Base-by-base conservation (phyloP, 2,113 vertebrate species). In the Pterocles gutturalis region DNA sequence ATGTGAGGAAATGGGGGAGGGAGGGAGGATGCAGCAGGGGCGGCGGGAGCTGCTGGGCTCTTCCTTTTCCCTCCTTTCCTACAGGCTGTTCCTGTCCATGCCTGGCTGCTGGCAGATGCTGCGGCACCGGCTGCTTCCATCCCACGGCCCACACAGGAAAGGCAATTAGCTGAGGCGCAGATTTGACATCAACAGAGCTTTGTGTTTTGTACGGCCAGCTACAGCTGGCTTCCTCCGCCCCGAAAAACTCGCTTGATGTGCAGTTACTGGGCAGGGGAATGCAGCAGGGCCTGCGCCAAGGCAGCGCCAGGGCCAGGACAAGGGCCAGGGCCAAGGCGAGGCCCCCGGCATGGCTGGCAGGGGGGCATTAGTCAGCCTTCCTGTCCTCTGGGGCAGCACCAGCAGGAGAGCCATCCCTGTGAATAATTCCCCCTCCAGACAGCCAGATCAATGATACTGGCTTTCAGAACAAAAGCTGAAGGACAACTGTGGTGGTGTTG, bases 361-460 rank as follows among this genome's bases (percentile, higher is more conserved):
- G 73, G 31, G 46, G 55, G 19, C 21, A 5, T 10, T 10, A 3
- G 11, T 51, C 67, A 64, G 53, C 84, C 49, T 51, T 87, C 61
- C 76, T 7, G 7, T 36, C 31, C 38, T 54, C 19, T n/a, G 11
- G 51, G 46, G 57, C 83, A 58, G 46, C 70, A 3, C 41, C 10
- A 1, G 55, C n/a, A 15, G 25, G 10, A 85, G 19, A 65, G 16
- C 33, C 17, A 7, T 13, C 38, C n/a, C 38, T 22, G 20, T 0
- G 11, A 36, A 17, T 20, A 9, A 33, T 9, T 43, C 13, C 45
- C 34, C 10, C 5, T 29, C 5, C 16, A 9, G 48, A 16, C 0
- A 55, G 38, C 51, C n/a, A 0, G 1, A 11, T 11, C 2, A 33
- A 17, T 3, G 0, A 12, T 5, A 5, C n/a, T 3, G 65, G 12